phyloP scores from a whole-genome alignment of 2,113 vertebrate genomes.

The Stigmatopora nigra region DNA sequence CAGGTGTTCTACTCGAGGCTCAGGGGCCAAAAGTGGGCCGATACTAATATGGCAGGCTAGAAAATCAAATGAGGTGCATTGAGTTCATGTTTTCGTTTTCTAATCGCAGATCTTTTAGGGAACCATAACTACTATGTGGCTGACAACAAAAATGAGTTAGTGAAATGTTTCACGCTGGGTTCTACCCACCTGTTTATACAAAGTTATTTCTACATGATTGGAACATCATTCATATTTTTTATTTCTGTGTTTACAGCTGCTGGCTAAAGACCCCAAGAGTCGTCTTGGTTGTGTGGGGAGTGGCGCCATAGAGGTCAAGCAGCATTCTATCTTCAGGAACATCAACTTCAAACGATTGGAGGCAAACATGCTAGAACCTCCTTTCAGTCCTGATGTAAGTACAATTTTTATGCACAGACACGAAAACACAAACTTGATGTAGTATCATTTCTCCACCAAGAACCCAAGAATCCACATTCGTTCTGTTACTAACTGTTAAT shows the following conservation, averaged over 20 bases:
- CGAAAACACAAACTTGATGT: not conserved
- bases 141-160: too few relatives aligned
- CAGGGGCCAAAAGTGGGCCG: too few relatives aligned
- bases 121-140: too few relatives aligned
- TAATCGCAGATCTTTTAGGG: too few relatives aligned
- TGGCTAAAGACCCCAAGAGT: constrained; percentile 79
- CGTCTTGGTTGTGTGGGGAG: constrained; percentile 78
- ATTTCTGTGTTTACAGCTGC: constrained; percentile 62
- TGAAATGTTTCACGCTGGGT: not conserved
- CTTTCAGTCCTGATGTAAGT: constrained; percentile 86
- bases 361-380: constrained; percentile 82
- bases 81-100: constrained; percentile 6
- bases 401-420: not conserved
- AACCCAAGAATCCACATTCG: constrained; percentile 15
- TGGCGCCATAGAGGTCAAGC: constrained; percentile 76
- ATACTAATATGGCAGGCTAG: not conserved
- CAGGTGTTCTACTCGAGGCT: too few relatives aligned
- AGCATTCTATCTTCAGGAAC: constrained; percentile 81
- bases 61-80: constrained; percentile 6
- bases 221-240: not conserved
- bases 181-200: not conserved
- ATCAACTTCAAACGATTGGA: constrained; percentile 90
- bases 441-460: not conserved
- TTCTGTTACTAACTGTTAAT: constrained; percentile 30
- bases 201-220: not conserved